Conservation (phyloP, 2,888 invertebrate genomes). For the Tholera decimalis region DNA sequence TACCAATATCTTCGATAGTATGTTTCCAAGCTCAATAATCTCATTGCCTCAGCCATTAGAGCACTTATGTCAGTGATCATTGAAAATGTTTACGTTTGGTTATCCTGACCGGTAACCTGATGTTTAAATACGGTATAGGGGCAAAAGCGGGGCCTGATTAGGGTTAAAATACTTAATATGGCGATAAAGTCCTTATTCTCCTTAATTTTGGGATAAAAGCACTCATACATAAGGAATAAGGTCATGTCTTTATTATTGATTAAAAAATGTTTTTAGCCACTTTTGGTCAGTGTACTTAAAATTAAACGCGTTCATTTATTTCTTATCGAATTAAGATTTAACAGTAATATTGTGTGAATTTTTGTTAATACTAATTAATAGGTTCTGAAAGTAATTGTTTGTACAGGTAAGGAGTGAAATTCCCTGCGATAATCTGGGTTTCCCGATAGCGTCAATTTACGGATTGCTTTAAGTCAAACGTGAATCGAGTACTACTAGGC, state of each 20-base stretch:
- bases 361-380: too few relatives aligned
- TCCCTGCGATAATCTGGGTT: too few relatives aligned
- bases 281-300: background rate
- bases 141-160: constrained; percentile 41
- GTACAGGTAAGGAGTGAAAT: too few relatives aligned
- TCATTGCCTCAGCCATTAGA: constrained; percentile 51
- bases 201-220: constrained; percentile 25
- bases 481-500: too few relatives aligned
- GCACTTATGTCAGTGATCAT: constrained; percentile 59
- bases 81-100: constrained; percentile 55
- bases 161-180: constrained; percentile 30
- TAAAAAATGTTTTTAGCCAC: constrained; percentile 3
- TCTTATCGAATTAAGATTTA: background rate
- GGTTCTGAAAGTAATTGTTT: too few relatives aligned
- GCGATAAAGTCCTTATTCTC: constrained; percentile 29
- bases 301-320: constrained; percentile 3
- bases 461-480: too few relatives aligned
- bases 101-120: constrained; percentile 59
- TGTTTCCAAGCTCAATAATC: constrained; percentile 58
- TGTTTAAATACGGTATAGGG: constrained; percentile 36
- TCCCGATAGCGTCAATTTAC: too few relatives aligned
- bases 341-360: background rate
- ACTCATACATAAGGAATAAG: background rate
- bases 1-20: constrained; percentile 33
- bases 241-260: constrained; percentile 22